phyloP scores from a whole-genome alignment of 2,888 invertebrate species.

The Linnaemya tessellans region DNA sequence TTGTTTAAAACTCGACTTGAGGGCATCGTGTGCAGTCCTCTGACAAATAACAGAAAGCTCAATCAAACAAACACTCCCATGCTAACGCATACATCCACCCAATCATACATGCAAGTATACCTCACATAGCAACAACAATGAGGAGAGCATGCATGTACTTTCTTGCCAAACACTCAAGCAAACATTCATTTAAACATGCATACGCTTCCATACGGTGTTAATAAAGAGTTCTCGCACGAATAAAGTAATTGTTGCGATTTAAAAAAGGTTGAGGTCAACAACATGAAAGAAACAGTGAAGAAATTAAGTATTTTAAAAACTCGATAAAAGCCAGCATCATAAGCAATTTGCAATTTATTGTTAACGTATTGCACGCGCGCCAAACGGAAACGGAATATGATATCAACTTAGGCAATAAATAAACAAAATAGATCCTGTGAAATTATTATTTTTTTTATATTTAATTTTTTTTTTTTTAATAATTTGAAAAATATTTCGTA shows the following conservation, averaged over 20 bases:
- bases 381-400: conserved; percentile 18
- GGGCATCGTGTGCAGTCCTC: no score
- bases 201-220: neutral
- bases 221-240: conserved; percentile 5
- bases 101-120: neutral
- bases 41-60: neutral
- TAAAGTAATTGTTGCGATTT: conserved; percentile 27
- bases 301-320: conserved; percentile 33
- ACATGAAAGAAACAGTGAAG: conserved; percentile 36
- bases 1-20: no score
- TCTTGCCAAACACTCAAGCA: neutral
- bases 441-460: neutral
- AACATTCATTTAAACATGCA: neutral
- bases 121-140: neutral
- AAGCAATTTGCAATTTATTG: conserved; percentile 64
- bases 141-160: neutral
- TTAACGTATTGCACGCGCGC: conserved; percentile 47
- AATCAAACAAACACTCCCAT: neutral
- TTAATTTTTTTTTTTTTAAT: neutral
- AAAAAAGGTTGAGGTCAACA: conserved; percentile 47
- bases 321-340: conserved; percentile 64
- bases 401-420: neutral
- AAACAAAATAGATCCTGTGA: conserved; percentile 9
- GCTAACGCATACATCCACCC: neutral
- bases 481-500: neutral